Conservation (phyloP, 1,140 invertebrate genomes). For the Orchesella cincta region DNA sequence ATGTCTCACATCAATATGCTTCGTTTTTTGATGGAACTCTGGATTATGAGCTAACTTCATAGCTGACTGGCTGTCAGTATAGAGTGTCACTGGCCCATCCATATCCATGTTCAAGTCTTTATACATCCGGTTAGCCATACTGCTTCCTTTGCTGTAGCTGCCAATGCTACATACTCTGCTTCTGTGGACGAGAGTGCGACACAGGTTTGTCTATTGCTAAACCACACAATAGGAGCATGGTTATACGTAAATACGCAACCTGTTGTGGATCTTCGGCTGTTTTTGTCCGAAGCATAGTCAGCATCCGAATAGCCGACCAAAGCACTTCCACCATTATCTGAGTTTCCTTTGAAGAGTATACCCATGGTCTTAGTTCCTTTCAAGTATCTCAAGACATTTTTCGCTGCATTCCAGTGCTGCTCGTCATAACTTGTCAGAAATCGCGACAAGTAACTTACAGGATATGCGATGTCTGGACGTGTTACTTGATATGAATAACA, state of each 20-base stretch:
- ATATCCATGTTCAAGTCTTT: constrained; percentile 45
- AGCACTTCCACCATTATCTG: not conserved
- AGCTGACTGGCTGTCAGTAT: constrained; percentile 55
- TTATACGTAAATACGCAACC: constrained; percentile 48
- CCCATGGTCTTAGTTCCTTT: not conserved
- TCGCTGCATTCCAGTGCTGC: constrained; percentile 48
- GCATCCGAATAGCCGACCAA: constrained; percentile 30
- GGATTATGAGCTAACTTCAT: constrained; percentile 54
- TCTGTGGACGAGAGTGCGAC: constrained; percentile 55
- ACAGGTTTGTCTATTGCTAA: constrained; percentile 51
- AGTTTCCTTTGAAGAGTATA: not conserved
- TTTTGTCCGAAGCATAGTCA: constrained; percentile 36
- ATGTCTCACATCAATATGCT: constrained; percentile 56
- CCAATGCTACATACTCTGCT: constrained; percentile 54
- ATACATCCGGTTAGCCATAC: constrained; percentile 51
- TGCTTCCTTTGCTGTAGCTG: constrained; percentile 46
- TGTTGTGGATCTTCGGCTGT: constrained; percentile 45
- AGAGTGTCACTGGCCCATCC: not conserved
- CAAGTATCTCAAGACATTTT: constrained; percentile 38
- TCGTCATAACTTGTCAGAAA: constrained; percentile 48
- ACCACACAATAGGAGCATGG: constrained; percentile 50
- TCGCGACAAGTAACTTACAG: constrained; percentile 53
- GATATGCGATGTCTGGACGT: constrained; percentile 56
- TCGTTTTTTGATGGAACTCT: constrained; percentile 53
- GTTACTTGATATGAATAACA: constrained; percentile 55